These are phyloP conservation scores for Perca schrenkii DNA, from an alignment of 2,113 vertebrate species.

Conservation along the genomic window DNA sequence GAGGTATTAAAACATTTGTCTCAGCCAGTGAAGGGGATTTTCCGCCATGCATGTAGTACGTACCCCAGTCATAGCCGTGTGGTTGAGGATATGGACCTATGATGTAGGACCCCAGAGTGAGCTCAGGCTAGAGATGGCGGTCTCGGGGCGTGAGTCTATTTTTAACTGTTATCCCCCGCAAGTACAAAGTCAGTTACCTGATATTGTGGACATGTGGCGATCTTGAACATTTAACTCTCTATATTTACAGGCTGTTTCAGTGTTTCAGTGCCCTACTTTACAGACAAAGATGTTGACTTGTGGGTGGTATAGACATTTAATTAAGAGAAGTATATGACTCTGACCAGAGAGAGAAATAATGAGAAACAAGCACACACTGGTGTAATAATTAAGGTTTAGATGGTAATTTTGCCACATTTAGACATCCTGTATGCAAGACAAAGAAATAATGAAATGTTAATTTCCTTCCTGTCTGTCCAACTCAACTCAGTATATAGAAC, in stretches of 20 bases:
- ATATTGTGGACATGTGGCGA: constrained; percentile 81
- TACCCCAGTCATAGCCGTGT: constrained; percentile 77
- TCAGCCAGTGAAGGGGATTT: constrained; percentile 44
- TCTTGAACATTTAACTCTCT: constrained; percentile 75
- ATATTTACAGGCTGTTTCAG: constrained; percentile 73
- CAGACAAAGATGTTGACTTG: constrained; percentile 8
- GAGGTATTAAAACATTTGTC: constrained; percentile 53
- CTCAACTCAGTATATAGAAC: neutral
- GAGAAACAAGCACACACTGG: neutral
- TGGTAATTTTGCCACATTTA: neutral
- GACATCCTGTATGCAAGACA: neutral
- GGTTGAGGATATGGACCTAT: constrained; percentile 66
- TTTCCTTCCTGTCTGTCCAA: neutral
- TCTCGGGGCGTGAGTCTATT: constrained; percentile 82
- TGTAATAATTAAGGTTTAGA: neutral
- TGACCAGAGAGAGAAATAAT: neutral
- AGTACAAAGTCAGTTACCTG: constrained; percentile 85
- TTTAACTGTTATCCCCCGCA: constrained; percentile 79
- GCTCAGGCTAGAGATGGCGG: constrained; percentile 63
- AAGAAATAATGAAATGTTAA: neutral
- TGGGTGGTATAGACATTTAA: neutral
- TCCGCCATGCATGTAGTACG: constrained; percentile 72
- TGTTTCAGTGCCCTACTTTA: constrained; percentile 52
- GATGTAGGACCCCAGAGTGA: constrained; percentile 72
- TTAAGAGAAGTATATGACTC: neutral